A percentile compares a stretch with the other conserved stretches of the same genome.
Conservation (phyloP, 2,113 vertebrate species). For the Serinus canaria region DNA sequence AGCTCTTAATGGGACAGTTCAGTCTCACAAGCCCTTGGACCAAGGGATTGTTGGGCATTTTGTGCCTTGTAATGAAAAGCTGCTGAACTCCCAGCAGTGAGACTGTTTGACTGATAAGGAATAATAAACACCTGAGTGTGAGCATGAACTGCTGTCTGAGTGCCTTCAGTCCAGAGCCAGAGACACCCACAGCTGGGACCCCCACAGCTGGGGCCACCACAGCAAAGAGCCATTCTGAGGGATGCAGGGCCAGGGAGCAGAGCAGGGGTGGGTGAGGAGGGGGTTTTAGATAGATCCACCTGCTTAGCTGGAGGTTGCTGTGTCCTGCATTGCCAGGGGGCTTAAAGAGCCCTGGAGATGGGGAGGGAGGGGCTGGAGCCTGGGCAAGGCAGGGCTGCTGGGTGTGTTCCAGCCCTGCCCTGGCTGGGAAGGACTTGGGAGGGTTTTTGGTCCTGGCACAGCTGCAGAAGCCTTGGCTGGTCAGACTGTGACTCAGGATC, state of each 20-base stretch:
- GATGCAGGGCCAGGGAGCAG: background rate
- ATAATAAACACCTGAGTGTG: too few species aligned
- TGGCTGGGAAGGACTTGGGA: background rate
- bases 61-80: too few species aligned
- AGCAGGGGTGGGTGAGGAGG: accelerated
- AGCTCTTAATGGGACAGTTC: too few species aligned
- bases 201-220: too few species aligned
- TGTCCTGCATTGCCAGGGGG: background rate
- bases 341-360: background rate
- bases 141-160: too few species aligned
- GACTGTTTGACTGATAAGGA: too few species aligned
- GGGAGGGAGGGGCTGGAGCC: background rate
- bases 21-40: too few species aligned
- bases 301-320: background rate
- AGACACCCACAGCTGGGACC: too few species aligned
- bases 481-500: background rate
- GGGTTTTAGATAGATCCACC: background rate
- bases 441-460: background rate
- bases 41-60: too few species aligned
- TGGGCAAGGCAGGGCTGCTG: background rate
- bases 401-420: background rate
- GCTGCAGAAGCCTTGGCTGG: background rate
- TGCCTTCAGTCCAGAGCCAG: too few species aligned
- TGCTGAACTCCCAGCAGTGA: too few species aligned
- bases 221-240: background rate